Evolutionary conservation across 2,113 vertebrate genomes (phyloP).

Genomic region (Campylomormyrus numenius): DNA sequence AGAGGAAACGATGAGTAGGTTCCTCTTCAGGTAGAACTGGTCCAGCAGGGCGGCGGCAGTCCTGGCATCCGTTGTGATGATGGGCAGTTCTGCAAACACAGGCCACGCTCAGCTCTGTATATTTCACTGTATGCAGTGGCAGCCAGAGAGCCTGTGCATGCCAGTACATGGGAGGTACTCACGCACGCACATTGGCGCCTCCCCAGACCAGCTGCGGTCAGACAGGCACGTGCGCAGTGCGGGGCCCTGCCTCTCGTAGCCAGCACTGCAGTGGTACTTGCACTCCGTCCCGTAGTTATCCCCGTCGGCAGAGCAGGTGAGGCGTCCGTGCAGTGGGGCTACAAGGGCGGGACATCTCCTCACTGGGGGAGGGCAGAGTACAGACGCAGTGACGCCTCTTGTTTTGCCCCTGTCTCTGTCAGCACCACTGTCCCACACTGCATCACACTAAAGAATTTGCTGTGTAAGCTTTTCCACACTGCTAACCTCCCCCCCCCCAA

Average conservation of each 20-base stretch:
- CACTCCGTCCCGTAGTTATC: constrained; percentile 86
- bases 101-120: neutral
- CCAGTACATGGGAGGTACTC: constrained; percentile 46
- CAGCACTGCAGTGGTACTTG: constrained; percentile 79
- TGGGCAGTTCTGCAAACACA: constrained; percentile 69
- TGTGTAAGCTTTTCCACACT: neutral
- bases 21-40: constrained; percentile 85
- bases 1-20: constrained; percentile 81
- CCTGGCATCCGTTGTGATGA: constrained; percentile 71
- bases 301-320: constrained; percentile 75
- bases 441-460: neutral
- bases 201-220: constrained; percentile 74
- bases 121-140: neutral
- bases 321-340: constrained; percentile 71
- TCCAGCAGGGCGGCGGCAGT: constrained; percentile 74
- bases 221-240: constrained; percentile 74
- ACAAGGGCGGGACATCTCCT: constrained; percentile 72
- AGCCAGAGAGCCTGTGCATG: neutral
- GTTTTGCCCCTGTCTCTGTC: neutral
- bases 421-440: neutral
- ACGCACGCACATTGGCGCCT: constrained; percentile 68
- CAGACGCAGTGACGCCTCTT: neutral
- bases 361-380: constrained; percentile 54
- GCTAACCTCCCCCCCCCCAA: too few species aligned
- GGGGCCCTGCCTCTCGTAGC: constrained; percentile 72